A percentile compares a stretch with the other conserved stretches of the same genome.
These are phyloP conservation scores for Atlantisia rogersi DNA, from an alignment of 2,113 vertebrate species.

Conservation along the genomic window DNA sequence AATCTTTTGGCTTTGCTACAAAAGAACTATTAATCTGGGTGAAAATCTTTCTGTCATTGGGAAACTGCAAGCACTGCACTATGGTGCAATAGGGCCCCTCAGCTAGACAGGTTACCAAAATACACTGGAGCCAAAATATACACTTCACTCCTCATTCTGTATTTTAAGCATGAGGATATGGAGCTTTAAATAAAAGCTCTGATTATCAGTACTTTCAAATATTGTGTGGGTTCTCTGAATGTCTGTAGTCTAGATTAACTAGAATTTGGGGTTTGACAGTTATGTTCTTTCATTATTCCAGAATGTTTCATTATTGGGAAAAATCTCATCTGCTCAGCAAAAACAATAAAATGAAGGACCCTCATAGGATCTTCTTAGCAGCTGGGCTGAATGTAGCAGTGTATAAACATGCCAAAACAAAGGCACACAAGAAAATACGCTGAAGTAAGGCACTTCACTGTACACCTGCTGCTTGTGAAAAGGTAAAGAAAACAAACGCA, in stretches of 20 bases:
- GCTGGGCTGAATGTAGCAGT: background rate
- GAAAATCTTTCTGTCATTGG: background rate
- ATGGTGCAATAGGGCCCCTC: background rate
- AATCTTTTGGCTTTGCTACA: background rate
- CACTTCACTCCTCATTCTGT: background rate
- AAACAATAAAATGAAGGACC: background rate
- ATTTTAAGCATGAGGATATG: background rate
- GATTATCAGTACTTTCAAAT: background rate
- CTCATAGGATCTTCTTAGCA: background rate
- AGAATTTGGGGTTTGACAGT: background rate
- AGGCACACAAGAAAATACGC: background rate
- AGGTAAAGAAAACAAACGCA: background rate
- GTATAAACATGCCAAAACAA: conserved; percentile 8
- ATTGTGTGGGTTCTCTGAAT: background rate
- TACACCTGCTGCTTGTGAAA: background rate
- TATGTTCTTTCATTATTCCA: background rate
- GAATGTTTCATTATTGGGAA: background rate
- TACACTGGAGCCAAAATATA: background rate
- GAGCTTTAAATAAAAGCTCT: background rate
- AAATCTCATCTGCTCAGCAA: conserved; percentile 21
- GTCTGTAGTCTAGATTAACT: background rate
- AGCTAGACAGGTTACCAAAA: background rate
- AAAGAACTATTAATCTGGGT: background rate
- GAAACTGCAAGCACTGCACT: background rate
- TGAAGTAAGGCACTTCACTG: background rate